These are phyloP conservation scores for Paracyclopina nana DNA, from an alignment of 1,140 invertebrate genomes.

Conservation along the genomic window DNA sequence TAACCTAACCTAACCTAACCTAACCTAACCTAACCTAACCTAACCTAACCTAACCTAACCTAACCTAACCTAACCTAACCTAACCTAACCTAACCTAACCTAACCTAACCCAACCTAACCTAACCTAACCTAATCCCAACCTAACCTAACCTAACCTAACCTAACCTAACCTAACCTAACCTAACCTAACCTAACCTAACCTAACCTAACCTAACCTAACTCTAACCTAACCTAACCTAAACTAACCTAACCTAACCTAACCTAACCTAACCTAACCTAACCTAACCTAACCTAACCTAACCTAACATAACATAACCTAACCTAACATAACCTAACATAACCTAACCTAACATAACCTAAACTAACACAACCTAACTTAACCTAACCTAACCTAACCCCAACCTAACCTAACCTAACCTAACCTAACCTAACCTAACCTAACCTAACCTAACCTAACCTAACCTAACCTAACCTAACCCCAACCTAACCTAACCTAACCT, in stretches of 20 bases:
- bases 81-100: slow-evolving; percentile 16
- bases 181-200: slow-evolving; percentile 23
- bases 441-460: slow-evolving; percentile 7
- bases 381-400: neutral
- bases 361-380: slow-evolving; percentile 2
- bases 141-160: slow-evolving; percentile 20
- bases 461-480: slow-evolving; percentile 11
- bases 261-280: slow-evolving; percentile 21
- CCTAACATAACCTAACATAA: neutral
- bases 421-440: slow-evolving; percentile 2
- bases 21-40: neutral
- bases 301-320: slow-evolving; percentile 11
- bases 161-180: slow-evolving; percentile 21
- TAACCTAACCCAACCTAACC: slow-evolving; percentile 21
- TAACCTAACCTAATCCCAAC: slow-evolving; percentile 21
- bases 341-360: slow-evolving; percentile 14
- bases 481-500: too few species aligned
- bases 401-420: neutral
- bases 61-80: slow-evolving; percentile 6
- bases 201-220: slow-evolving; percentile 23
- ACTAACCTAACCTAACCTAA: slow-evolving; percentile 20
- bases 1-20: slow-evolving; percentile 10
- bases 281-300: slow-evolving; percentile 11
- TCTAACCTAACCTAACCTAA: slow-evolving; percentile 22
- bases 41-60: neutral